Percentiles rank a stretch among this genome's conserved stretches.
Conservation (phyloP, 2,113 vertebrate genomes). For the Pygoscelis antarcticus region DNA sequence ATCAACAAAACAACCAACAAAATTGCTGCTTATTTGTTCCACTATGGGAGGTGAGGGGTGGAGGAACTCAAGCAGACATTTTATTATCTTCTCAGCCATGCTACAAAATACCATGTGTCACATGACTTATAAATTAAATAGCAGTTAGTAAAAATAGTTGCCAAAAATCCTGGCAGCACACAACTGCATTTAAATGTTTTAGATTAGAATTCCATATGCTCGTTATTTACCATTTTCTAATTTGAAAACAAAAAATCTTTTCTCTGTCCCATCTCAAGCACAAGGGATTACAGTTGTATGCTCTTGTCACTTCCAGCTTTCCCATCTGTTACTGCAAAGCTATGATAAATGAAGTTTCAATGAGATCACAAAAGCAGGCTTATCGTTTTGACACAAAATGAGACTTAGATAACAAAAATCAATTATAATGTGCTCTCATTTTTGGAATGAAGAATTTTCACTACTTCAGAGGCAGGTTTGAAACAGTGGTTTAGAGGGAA, state of each 20-base stretch:
- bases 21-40: not conserved
- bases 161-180: not conserved
- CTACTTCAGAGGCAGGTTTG: not conserved
- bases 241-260: not conserved
- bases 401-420: constrained; percentile 9
- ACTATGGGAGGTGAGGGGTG: not conserved
- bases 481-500: not conserved
- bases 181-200: not conserved
- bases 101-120: not conserved
- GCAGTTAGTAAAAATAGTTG: not conserved
- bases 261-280: not conserved
- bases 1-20: not conserved
- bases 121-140: not conserved
- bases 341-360: constrained; percentile 39
- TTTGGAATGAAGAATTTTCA: not conserved
- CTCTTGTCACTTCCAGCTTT: constrained; percentile 25
- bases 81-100: not conserved
- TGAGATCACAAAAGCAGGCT: not conserved
- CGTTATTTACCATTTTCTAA: not conserved
- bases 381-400: constrained; percentile 33
- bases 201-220: not conserved
- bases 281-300: not conserved
- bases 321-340: constrained; percentile 7
- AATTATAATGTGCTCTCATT: not conserved
- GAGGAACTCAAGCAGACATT: not conserved